phyloP scores from a whole-genome alignment of 2,888 invertebrate genomes.

The Tipula confusa region DNA sequence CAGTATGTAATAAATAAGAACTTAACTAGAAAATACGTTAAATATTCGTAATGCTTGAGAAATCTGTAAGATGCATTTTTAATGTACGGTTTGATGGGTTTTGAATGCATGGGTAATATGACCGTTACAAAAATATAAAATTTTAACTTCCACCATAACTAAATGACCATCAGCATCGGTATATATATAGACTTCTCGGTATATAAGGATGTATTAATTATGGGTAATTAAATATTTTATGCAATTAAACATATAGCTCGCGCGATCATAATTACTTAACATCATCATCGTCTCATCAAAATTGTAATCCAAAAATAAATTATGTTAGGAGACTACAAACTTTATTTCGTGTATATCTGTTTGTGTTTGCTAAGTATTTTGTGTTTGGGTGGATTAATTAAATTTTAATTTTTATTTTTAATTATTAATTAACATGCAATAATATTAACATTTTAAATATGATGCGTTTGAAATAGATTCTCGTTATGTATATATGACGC shows the following conservation, averaged over 20 bases:
- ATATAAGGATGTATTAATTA: neutral
- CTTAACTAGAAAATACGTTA: too few species aligned
- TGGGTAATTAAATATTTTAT: neutral
- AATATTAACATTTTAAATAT: neutral
- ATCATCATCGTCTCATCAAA: neutral
- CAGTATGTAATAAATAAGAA: neutral
- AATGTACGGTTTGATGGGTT: too few species aligned
- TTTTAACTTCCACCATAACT: neutral
- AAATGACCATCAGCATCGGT: neutral
- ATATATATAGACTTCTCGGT: neutral
- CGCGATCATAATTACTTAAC: neutral
- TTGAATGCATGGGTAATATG: neutral
- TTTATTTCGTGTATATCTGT: too few species aligned
- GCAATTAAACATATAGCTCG: neutral
- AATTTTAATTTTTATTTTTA: neutral
- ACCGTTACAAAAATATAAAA: neutral
- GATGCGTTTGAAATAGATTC: neutral
- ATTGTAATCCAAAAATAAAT: neutral
- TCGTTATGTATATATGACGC: neutral
- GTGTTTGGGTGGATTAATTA: neutral
- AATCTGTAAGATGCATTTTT: too few species aligned
- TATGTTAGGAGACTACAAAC: neutral
- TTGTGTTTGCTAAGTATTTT: too few species aligned
- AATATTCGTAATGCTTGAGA: too few species aligned
- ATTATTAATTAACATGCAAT: neutral